phyloP scores from a whole-genome alignment of 1,140 invertebrate genomes.

The Bacillus rossius region DNA sequence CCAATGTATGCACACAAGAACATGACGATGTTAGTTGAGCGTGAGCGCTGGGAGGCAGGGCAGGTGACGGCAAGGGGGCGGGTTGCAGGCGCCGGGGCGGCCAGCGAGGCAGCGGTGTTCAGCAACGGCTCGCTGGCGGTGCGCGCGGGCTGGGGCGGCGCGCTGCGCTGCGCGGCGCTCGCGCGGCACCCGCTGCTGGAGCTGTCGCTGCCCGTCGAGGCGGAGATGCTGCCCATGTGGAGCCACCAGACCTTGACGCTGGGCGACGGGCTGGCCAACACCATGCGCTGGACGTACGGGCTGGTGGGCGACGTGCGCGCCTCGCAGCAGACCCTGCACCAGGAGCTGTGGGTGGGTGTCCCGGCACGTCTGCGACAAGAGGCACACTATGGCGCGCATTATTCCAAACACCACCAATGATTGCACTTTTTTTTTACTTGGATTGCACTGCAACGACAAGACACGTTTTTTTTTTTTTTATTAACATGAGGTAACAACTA shows the following conservation, averaged over 20 bases:
- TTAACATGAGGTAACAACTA: too few relatives aligned
- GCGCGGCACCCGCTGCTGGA: constrained; percentile 82
- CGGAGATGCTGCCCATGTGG: constrained; percentile 86
- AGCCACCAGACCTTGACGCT: constrained; percentile 70
- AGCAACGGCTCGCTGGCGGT: constrained; percentile 71
- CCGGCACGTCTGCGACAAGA: too few relatives aligned
- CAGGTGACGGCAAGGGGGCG: not conserved
- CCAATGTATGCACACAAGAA: too few relatives aligned
- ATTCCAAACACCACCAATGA: too few relatives aligned
- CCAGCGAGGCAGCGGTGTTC: constrained; percentile 64
- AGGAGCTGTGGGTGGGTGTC: constrained; percentile 64
- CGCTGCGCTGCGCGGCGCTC: constrained; percentile 64
- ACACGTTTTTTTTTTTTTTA: too few relatives aligned
- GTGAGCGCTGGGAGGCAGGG: too few relatives aligned
- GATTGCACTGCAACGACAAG: too few relatives aligned
- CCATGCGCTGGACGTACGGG: constrained; percentile 73
- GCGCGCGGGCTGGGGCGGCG: constrained; percentile 60
- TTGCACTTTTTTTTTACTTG: too few relatives aligned
- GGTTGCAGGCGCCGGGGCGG: constrained; percentile 43
- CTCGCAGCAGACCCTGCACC: constrained; percentile 72
- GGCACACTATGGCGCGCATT: too few relatives aligned
- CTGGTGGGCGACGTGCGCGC: constrained; percentile 76
- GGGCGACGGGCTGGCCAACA: constrained; percentile 67
- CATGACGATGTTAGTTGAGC: too few relatives aligned
- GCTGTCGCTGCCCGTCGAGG: constrained; percentile 82